phyloP scores from a whole-genome alignment of 1,140 invertebrate species.

The Geopemphigus sp. region DNA sequence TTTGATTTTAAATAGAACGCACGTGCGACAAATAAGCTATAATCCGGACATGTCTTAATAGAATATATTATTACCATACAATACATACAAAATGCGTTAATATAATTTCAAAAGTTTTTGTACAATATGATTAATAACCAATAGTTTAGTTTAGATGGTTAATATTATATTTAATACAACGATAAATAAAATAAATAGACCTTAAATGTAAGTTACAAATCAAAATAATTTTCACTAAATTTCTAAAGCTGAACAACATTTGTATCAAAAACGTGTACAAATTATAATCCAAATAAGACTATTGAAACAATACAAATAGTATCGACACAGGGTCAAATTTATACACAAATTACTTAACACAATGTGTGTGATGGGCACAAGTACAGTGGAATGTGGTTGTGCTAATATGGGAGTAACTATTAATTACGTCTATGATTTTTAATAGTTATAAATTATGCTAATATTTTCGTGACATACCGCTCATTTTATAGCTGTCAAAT shows the following conservation, averaged over 20 bases:
- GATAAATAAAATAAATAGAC: not conserved
- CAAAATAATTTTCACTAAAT: not conserved
- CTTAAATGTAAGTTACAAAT: slow-evolving; percentile 14
- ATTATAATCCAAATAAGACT: not conserved
- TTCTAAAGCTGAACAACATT: not conserved
- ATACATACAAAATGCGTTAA: too few relatives aligned
- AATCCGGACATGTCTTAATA: too few relatives aligned
- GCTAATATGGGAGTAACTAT: not conserved
- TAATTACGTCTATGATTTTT: not conserved
- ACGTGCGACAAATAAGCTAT: too few relatives aligned
- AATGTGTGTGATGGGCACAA: not conserved
- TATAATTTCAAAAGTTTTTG: too few relatives aligned
- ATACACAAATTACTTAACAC: too few relatives aligned
- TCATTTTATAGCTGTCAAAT: slow-evolving; percentile 41
- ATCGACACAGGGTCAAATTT: not conserved
- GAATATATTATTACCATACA: too few relatives aligned
- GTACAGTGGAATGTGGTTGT: not conserved
- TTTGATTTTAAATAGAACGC: too few relatives aligned
- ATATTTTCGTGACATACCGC: slow-evolving; percentile 39
- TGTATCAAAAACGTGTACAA: not conserved
- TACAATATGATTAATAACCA: too few relatives aligned
- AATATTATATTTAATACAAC: too few relatives aligned
- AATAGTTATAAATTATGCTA: not conserved
- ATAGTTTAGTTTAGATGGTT: too few relatives aligned
- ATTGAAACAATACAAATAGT: not conserved